Base-by-base conservation (phyloP, 2,797 vertebrate genomes). In the Enteromius argenteus region DNA sequence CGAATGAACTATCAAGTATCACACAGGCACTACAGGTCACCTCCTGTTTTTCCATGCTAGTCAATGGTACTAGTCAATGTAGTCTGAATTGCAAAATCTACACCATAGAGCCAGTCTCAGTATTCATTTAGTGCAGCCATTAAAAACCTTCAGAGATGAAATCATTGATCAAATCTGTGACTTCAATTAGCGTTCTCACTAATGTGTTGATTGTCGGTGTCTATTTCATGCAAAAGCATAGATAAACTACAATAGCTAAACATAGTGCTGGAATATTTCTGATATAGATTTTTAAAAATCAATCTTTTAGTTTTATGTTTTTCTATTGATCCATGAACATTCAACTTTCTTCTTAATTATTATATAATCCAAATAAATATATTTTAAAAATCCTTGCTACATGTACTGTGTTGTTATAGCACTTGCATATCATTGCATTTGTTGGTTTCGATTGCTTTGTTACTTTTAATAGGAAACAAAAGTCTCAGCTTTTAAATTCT, bases 1-100 rank as follows among this genome's bases (percentile, higher is more conserved):
- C 46, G 42, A 79, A 35, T 79, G 42, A 51, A 27, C 39, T 64
- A 79, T 79, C 77, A n/a, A 14, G 77, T 79, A 32, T 79, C 77
- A 79, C 77, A 66, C 7, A n/a, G 58, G 27, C 58, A 79, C 17
- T 30, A 64, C 9, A 46, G 76, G 49, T 49, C 76, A 44, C 37
- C n/a, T 46, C 39, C 27, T 30, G 11, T 5, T 79, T 27, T 78
- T 35, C 46, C 46, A 74, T 19, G 21, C 51, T 58, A 15, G 21
- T 17, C 23, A 21, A 56, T 58, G 51, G 21, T 39, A 51, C 72
- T 8, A n/a, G 21, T 53, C 30, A 51, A 6, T 35, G 27, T n/a
- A 35, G 32, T 35, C 10, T n/a, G 30, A 74, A 53, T 13, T 32
- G 71, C 10, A 35, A 74, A n/a, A 37, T n/a, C 0, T 56, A 7